Evolutionary conservation across 2,113 vertebrate genomes (phyloP), one percentile per base, ranked within the genome.

Genomic region (Anoura caudifer): DNA sequence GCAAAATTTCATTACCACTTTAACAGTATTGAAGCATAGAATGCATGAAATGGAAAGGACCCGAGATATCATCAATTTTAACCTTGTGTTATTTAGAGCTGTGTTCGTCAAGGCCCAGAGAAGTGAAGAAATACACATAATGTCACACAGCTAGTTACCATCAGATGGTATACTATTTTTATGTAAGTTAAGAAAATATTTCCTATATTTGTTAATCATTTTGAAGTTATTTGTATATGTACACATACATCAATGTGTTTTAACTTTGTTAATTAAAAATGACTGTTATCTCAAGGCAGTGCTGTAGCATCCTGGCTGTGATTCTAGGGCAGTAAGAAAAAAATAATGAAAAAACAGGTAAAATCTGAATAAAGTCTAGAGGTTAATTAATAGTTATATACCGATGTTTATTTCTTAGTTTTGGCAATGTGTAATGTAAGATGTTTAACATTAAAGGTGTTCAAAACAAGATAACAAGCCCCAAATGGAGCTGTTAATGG

Each of bases 1-100:
- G 36, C 26, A 95, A 91, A 93, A 95, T 91, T 79, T 96, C 28
- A 80, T 75, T 14, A 67, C 22, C 63, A 90, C 20, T 76, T 94
- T 94, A 50, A 54, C 7, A 92, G 6, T 8, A 72, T 14, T 12
- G 31, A 94, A 90, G 14, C 7, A 84, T 4, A 83, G 61, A 77
- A 90, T 65, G 2, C 65, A 75, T 90, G 31, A 94, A 70, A 80
- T 72, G 3, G 14, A 38, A 96, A 47, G 4, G 3, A 50, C 5
- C 33, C 43, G 41, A 92, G 28, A 52, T 28, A 43, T 36, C 31
- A 70, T 90, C 36, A 77, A 76, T 61, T 73, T 84, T 59, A 76
- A 33, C 5, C 12, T 33, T 3, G 47, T 91, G 33, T 93, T 69
- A 81, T 65, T 85, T 83, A 50, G 17, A 76, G 89, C 89, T 80